phyloP scores from a whole-genome alignment of 2,113 vertebrate genomes.

The Austrofundulus limnaeus region DNA sequence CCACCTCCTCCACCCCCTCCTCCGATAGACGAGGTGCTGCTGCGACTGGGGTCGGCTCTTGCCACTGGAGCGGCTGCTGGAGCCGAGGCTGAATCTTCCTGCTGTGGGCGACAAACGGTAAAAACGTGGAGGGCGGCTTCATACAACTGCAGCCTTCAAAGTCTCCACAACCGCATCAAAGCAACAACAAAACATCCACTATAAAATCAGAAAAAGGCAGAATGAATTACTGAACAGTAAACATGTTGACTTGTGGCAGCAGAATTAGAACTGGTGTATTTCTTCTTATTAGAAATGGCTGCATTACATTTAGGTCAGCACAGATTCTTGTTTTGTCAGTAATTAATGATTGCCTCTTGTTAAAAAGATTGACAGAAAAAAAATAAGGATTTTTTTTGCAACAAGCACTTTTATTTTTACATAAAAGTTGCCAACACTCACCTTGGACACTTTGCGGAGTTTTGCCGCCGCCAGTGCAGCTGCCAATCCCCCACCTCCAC shows the following conservation, averaged over 20 bases:
- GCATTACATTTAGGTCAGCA: neutral
- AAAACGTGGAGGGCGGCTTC: slow-evolving; percentile 4
- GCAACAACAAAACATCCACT: neutral
- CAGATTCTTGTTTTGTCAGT: neutral
- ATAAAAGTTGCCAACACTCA: slow-evolving; percentile 45
- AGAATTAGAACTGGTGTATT: neutral
- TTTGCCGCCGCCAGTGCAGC: slow-evolving; percentile 87
- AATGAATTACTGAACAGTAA: no score
- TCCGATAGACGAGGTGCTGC: slow-evolving; percentile 72
- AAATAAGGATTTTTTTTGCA: no score
- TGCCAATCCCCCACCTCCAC: slow-evolving; percentile 78
- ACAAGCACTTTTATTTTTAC: neutral
- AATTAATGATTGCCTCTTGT: neutral
- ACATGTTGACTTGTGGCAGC: neutral
- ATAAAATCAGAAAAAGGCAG: neutral
- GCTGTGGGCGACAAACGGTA: slow-evolving; percentile 64
- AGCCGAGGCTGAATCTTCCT: slow-evolving; percentile 77
- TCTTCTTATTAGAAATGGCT: no score
- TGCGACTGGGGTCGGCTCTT: slow-evolving; percentile 78
- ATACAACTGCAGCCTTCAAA: neutral
- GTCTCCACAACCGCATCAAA: neutral
- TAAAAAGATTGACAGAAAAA: no score
- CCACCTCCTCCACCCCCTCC: slow-evolving; percentile 65
- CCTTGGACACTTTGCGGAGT: slow-evolving; percentile 87
- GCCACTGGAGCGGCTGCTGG: slow-evolving; percentile 44